Evolutionary conservation across 2,113 vertebrate species (phyloP), one percentile per base, ranked within the genome.

Genomic region (Centrocercus urophasianus): DNA sequence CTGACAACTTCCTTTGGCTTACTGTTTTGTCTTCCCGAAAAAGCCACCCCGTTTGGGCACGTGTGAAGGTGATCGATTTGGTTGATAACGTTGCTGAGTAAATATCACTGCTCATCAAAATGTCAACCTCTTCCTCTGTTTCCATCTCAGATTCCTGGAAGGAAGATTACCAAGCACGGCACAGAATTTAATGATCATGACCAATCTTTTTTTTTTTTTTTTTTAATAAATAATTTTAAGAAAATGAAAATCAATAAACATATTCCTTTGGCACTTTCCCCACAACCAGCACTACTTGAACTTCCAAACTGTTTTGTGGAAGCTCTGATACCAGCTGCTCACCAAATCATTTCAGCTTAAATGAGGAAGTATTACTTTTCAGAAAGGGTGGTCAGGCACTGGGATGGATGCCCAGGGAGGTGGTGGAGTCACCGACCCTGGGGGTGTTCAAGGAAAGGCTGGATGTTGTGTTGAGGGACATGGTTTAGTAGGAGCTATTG

Each of bases 1-100:
- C 54, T 11, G 56, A 77, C 52, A 38, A 32, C 28, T 91, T 16
- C n/a, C 88, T 42, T 19, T 38, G 32, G 34, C 98, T 90, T 84
- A 99, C 99, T 95, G 99, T 99, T 98, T 99, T 99, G 98, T 99
- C 99, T 96, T 99, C 99, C 89, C 99, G 97, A 97, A 99, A 99
- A 88, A 99, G 98, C 99, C 99, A 99, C 52, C 99, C 99, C 0
- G 98, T 99, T 96, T 99, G 99, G 34, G 99, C 99, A 92, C 99
- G 98, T 1, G 99, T 98, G 97, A 99, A 99, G 30, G 98, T 99
- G 94, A 99, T 99, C 79, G 99, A 99, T 97, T 99, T 99, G 94
- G 99, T 99, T 96, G 99, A 99, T 93, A 99, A 98, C 0, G 99
- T 99, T 95, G 99, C 99, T 2, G 99, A 99, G 97, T 99, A 99